Evolutionary conservation across 2,888 invertebrate genomes (phyloP).

Genomic region (Heliconius ismenius): DNA sequence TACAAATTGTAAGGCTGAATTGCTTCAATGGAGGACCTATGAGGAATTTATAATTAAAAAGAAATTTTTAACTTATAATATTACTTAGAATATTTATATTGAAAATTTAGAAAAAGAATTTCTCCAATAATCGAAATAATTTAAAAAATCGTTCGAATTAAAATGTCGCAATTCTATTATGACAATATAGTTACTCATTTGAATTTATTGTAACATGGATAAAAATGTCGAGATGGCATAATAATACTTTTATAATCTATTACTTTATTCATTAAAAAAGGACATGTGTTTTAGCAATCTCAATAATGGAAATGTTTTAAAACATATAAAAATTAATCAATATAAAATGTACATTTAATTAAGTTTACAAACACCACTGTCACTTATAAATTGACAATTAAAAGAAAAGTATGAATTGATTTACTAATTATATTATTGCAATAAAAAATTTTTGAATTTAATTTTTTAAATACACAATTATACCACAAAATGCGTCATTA

Average conservation of each 20-base stretch:
- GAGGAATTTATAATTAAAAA: background rate
- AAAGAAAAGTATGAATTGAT: background rate
- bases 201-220: constrained; percentile 29
- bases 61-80: background rate
- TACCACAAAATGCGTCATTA: background rate
- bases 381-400: background rate
- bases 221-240: background rate
- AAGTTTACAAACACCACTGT: background rate
- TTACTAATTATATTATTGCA: background rate
- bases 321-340: constrained; percentile 7
- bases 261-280: background rate
- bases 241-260: background rate
- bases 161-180: constrained; percentile 50
- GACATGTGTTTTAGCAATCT: background rate
- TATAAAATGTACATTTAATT: background rate
- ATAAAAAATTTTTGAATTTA: background rate
- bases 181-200: constrained; percentile 51
- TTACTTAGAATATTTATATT: background rate
- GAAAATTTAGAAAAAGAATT: background rate
- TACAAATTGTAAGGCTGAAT: background rate
- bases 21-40: background rate
- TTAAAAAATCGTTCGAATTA: background rate
- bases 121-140: background rate
- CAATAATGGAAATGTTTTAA: background rate
- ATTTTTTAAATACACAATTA: constrained; percentile 2